These are phyloP conservation scores for Carlito syrichta DNA, from an alignment of 2,113 vertebrate genomes.

Conservation along the genomic window DNA sequence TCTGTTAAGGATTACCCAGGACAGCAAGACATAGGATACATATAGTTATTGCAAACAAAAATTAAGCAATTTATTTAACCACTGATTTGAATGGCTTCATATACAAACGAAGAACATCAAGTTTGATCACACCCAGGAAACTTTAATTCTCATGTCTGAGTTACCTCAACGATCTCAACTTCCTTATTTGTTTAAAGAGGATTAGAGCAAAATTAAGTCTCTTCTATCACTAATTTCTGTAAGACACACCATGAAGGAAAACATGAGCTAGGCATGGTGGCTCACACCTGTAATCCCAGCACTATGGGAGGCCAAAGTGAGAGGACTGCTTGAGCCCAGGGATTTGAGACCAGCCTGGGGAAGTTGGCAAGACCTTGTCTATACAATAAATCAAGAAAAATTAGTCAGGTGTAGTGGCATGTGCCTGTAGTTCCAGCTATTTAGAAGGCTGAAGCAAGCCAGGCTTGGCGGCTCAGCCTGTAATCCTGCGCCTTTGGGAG, in stretches of 20 bases:
- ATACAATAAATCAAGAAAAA: too few species aligned
- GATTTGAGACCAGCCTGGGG: too few species aligned
- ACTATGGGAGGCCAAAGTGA: too few species aligned
- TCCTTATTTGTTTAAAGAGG: background rate
- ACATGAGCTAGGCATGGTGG: too few species aligned
- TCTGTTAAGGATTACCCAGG: background rate
- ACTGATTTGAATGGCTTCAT: background rate
- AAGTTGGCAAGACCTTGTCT: too few species aligned
- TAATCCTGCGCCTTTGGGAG: too few species aligned
- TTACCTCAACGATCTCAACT: background rate
- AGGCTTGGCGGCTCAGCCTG: too few species aligned
- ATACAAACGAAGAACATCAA: background rate
- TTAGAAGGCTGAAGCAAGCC: too few species aligned
- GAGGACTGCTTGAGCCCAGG: too few species aligned
- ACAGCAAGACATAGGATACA: background rate
- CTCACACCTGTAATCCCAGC: too few species aligned
- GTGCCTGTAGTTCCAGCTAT: too few species aligned
- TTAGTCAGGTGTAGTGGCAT: too few species aligned
- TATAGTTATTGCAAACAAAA: conserved; percentile 18
- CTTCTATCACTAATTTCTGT: background rate
- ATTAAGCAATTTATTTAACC: background rate
- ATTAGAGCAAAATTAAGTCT: background rate
- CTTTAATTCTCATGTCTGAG: background rate
- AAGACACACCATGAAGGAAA: background rate
- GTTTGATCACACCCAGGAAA: background rate